A percentile compares a stretch with the other conserved stretches of the same genome.
Evolutionary conservation across 2,797 vertebrate genomes (phyloP).

Genomic region (Sylvia borin): DNA sequence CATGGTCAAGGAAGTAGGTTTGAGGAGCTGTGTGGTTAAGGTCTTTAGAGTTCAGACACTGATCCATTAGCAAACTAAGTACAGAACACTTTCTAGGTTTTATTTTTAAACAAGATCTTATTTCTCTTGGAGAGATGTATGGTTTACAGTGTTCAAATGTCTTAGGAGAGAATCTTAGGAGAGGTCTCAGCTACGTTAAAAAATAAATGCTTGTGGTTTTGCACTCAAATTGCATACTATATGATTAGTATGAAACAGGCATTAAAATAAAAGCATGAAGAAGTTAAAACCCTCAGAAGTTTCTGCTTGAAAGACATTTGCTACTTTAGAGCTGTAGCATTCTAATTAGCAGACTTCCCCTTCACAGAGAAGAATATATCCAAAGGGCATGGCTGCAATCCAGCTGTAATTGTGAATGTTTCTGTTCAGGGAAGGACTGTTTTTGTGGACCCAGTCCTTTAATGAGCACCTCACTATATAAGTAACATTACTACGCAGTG

Average conservation of each 20-base stretch:
- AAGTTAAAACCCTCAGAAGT: not conserved
- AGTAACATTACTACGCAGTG: not conserved
- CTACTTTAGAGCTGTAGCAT: constrained; percentile 37
- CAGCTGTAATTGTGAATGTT: constrained; percentile 11
- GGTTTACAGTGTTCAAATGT: not conserved
- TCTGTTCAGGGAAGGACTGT: not conserved
- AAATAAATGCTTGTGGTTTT: not conserved
- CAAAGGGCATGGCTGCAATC: constrained; percentile 42
- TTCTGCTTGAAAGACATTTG: not conserved
- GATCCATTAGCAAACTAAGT: not conserved
- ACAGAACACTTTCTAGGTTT: not conserved
- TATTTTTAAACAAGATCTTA: not conserved
- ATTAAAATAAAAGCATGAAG: not conserved
- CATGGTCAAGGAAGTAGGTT: not conserved
- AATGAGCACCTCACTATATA: not conserved
- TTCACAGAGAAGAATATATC: constrained; percentile 16
- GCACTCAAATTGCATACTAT: not conserved
- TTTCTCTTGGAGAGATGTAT: not conserved
- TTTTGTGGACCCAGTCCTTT: not conserved
- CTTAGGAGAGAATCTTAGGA: not conserved
- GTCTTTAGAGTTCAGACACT: not conserved
- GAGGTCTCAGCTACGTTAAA: not conserved
- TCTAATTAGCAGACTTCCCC: constrained; percentile 31
- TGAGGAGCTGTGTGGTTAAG: not conserved
- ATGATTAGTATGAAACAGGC: not conserved